Conservation (phyloP, 2,797 vertebrate species). For the Pangasius macronema region DNA sequence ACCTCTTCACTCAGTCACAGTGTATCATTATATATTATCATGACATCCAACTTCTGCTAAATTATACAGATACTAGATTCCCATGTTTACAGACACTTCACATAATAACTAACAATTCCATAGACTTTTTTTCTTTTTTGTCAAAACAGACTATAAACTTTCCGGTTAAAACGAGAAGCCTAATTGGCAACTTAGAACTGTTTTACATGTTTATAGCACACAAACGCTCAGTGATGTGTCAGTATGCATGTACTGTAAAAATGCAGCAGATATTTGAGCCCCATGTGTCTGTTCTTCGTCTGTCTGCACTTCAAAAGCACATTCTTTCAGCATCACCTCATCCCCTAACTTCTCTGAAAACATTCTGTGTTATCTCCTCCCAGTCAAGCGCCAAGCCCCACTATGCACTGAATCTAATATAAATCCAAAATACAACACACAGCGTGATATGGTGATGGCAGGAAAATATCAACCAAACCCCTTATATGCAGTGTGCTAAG, state of each 20-base stretch:
- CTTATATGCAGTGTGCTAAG: background rate
- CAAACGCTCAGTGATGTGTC: background rate
- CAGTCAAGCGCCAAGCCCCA: background rate
- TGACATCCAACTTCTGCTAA: background rate
- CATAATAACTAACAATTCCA: background rate
- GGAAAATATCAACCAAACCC: background rate
- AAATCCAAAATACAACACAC: background rate
- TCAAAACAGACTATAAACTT: too few species aligned
- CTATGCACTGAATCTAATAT: background rate
- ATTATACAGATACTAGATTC: background rate
- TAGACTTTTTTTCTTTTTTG: background rate
- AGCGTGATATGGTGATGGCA: background rate
- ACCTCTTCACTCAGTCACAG: background rate
- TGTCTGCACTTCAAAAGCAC: conserved; percentile 55
- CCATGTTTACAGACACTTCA: background rate
- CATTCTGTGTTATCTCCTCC: background rate
- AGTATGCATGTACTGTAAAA: conserved; percentile 11
- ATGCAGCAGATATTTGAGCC: conserved; percentile 17
- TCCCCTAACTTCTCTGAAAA: background rate
- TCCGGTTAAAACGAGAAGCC: background rate
- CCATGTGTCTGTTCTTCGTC: conserved; percentile 42
- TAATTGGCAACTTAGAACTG: background rate
- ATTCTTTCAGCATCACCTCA: conserved; percentile 53
- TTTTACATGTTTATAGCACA: background rate
- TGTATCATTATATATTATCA: background rate